phyloP scores from a whole-genome alignment of 2,888 invertebrate genomes.

The Himalopsyche tibetana region DNA sequence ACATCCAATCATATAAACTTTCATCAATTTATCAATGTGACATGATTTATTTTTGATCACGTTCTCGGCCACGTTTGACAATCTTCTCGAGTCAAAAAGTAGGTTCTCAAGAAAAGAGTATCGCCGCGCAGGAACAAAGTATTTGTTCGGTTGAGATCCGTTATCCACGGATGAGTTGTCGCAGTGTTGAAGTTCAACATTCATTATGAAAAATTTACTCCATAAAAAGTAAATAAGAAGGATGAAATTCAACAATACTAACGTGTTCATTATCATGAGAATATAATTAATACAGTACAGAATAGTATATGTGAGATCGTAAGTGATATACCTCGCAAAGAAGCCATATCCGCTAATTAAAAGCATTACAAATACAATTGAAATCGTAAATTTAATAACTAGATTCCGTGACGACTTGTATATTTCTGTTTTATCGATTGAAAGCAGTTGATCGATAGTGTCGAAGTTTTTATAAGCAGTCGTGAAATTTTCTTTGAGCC shows the following conservation, averaged over 20 bases:
- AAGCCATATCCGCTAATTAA: background rate
- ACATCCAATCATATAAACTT: conserved; percentile 54
- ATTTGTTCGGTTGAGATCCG: background rate
- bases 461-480: background rate
- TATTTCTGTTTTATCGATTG: conserved; percentile 18
- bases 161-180: background rate
- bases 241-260: conserved; percentile 14
- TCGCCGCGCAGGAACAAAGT: background rate
- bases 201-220: conserved; percentile 50
- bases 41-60: conserved; percentile 32
- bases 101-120: conserved; percentile 39
- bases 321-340: background rate
- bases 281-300: background rate
- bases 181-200: conserved; percentile 32
- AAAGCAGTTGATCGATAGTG: conserved; percentile 50
- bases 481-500: background rate
- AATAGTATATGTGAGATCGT: background rate
- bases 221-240: conserved; percentile 20
- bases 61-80: background rate
- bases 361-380: background rate
- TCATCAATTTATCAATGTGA: conserved; percentile 49
- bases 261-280: background rate
- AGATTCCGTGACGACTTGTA: conserved; percentile 15
- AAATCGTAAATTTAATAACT: background rate
- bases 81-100: background rate